These are phyloP conservation scores for Psococerastis gibbosa DNA, from an alignment of 2,888 invertebrate genomes.

Conservation along the genomic window DNA sequence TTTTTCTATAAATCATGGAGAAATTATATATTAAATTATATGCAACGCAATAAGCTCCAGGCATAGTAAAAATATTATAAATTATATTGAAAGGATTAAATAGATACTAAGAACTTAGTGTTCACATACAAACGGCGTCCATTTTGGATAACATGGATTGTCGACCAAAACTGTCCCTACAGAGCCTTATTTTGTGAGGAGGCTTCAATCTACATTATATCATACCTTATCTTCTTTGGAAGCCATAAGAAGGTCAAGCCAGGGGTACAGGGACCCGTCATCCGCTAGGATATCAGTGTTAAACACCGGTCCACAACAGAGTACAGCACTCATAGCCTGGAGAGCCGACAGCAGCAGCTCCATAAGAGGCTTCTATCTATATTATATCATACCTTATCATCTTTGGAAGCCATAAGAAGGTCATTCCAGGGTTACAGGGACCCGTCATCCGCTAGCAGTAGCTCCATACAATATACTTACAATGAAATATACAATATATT, in stretches of 20 bases:
- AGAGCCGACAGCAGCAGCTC: constrained; percentile 42
- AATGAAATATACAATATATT: too few relatives aligned
- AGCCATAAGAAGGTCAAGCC: constrained; percentile 79
- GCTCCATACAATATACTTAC: too few relatives aligned
- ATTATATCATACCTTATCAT: constrained; percentile 62
- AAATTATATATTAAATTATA: too few relatives aligned
- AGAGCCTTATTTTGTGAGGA: too few relatives aligned
- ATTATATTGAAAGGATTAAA: too few relatives aligned
- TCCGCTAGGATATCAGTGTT: constrained; percentile 70
- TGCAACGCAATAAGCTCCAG: too few relatives aligned
- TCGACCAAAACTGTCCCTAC: constrained; percentile 41
- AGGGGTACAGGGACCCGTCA: constrained; percentile 79
- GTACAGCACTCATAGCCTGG: constrained; percentile 85
- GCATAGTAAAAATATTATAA: too few relatives aligned
- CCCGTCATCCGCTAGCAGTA: constrained; percentile 77
- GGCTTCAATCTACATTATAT: too few relatives aligned
- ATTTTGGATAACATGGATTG: constrained; percentile 77
- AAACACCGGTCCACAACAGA: constrained; percentile 92
- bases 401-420: constrained; percentile 67
- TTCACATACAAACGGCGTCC: too few relatives aligned
- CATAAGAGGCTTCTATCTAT: too few relatives aligned
- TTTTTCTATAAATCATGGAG: too few relatives aligned
- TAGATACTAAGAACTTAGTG: too few relatives aligned
- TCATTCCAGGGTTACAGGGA: constrained; percentile 86
- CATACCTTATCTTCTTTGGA: constrained; percentile 75